Conservation (phyloP, 2,113 vertebrate genomes). For the Pelecanoides urinatrix region DNA sequence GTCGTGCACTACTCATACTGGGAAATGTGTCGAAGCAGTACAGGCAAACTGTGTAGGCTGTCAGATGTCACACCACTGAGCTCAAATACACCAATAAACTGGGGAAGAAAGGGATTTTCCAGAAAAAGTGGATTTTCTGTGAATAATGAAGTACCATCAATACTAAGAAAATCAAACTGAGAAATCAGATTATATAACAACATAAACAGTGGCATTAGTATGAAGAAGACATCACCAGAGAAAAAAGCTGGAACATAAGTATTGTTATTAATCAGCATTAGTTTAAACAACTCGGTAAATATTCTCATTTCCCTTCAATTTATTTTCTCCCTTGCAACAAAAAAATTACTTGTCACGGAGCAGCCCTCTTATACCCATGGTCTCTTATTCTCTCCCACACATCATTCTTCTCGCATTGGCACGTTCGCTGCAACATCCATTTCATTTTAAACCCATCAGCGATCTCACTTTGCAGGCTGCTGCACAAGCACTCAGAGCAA, state of each 20-base stretch:
- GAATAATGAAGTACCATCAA: not conserved
- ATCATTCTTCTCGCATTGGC: not conserved
- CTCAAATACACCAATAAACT: not conserved
- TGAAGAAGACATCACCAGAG: not conserved
- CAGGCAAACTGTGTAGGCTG: not conserved
- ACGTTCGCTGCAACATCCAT: slow-evolving; percentile 20
- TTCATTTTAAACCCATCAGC: not conserved
- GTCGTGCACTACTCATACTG: not conserved
- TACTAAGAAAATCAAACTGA: not conserved
- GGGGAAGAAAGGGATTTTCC: slow-evolving; percentile 35
- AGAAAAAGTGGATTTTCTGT: slow-evolving; percentile 38
- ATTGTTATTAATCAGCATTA: slow-evolving; percentile 29
- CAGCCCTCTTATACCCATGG: not conserved
- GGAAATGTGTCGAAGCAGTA: not conserved
- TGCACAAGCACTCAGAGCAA: not conserved
- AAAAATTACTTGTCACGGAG: not conserved
- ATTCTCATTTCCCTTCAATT: not conserved
- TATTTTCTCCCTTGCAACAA: slow-evolving; percentile 6
- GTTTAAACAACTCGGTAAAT: not conserved
- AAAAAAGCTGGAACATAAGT: not conserved
- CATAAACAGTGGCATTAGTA: not conserved
- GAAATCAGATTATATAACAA: slow-evolving; percentile 30
- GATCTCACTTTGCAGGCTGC: not conserved
- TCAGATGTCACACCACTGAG: not conserved
- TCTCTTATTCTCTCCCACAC: slow-evolving; percentile 23